Evolutionary conservation across 2,113 vertebrate species (phyloP).

Genomic region (Channa maculata): DNA sequence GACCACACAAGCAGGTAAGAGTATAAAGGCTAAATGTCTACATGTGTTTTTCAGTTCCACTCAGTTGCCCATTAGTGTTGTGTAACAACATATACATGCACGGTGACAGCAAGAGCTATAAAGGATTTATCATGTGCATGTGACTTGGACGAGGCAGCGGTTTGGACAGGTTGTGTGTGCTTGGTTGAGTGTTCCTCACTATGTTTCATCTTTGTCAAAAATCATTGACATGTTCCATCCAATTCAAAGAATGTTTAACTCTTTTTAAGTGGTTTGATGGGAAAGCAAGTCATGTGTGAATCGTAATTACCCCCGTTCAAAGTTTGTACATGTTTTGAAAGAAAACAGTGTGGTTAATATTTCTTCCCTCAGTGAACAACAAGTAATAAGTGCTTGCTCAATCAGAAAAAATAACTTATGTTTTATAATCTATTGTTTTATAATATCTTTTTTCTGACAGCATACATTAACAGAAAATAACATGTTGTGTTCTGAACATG

Average conservation of each 20-base stretch:
- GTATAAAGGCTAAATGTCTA: conserved; percentile 29
- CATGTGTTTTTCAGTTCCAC: conserved; percentile 64
- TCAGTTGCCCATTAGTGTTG: conserved; percentile 71
- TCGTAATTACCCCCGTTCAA: conserved; percentile 82
- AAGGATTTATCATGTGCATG: conserved; percentile 73
- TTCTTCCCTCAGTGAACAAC: conserved; percentile 54
- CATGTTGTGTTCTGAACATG: too few relatives aligned
- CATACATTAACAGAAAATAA: conserved; percentile 3
- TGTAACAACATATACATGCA: conserved; percentile 53
- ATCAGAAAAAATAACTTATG: not conserved
- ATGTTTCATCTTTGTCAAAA: conserved; percentile 66
- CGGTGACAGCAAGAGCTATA: conserved; percentile 67
- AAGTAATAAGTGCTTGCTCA: conserved; percentile 28
- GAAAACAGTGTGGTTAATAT: conserved; percentile 78
- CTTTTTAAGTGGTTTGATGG: conserved; percentile 66
- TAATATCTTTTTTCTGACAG: not conserved
- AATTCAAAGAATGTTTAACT: conserved; percentile 81
- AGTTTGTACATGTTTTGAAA: conserved; percentile 79
- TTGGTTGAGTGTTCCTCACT: conserved; percentile 58
- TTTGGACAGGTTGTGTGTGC: conserved; percentile 51
- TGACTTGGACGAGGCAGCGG: conserved; percentile 58
- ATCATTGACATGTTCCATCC: conserved; percentile 75
- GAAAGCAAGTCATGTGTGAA: conserved; percentile 73
- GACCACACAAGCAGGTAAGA: conserved; percentile 50
- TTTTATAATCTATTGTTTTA: not conserved